Evolutionary conservation across 1,140 invertebrate genomes (phyloP).

Genomic region (Caenorhabditis tropicalis): DNA sequence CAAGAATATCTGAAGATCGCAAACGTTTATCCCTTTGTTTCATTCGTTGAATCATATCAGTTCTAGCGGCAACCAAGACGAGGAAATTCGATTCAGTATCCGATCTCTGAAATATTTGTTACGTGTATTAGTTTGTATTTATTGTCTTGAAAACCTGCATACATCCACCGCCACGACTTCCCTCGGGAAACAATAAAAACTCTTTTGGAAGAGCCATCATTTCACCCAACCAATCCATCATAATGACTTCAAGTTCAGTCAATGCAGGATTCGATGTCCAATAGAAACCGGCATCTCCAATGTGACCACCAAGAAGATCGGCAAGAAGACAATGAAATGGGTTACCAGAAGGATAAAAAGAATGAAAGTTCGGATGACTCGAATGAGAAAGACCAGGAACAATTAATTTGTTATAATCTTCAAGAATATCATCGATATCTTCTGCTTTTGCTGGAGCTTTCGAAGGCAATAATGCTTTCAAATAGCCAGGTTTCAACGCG

Average conservation of each 20-base stretch:
- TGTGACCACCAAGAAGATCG: slow-evolving; percentile 17
- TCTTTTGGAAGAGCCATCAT: slow-evolving; percentile 33
- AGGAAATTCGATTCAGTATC: slow-evolving; percentile 24
- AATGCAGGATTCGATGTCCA: slow-evolving; percentile 23
- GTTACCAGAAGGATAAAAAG: slow-evolving; percentile 22
- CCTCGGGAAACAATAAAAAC: slow-evolving; percentile 12
- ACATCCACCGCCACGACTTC: slow-evolving; percentile 2
- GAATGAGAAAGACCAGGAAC: slow-evolving; percentile 30
- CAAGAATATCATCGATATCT: slow-evolving; percentile 20
- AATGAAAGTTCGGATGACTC: slow-evolving; percentile 16
- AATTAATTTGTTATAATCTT: slow-evolving; percentile 8
- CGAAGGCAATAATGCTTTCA: neutral
- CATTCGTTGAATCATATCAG: slow-evolving; percentile 30
- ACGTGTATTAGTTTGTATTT: neutral
- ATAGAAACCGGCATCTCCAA: slow-evolving; percentile 29
- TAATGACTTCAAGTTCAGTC: slow-evolving; percentile 2
- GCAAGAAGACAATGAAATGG: slow-evolving; percentile 27
- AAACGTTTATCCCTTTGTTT: slow-evolving; percentile 6
- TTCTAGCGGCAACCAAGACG: neutral
- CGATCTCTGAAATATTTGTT: neutral
- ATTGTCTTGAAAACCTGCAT: neutral
- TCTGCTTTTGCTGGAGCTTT: slow-evolving; percentile 18
- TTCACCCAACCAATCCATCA: slow-evolving; percentile 40
- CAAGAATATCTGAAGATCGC: slow-evolving; percentile 20
- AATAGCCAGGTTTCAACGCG: slow-evolving; percentile 8